Evolutionary conservation across 2,888 invertebrate species (phyloP).

Genomic region (Dermolepida albohirtum): DNA sequence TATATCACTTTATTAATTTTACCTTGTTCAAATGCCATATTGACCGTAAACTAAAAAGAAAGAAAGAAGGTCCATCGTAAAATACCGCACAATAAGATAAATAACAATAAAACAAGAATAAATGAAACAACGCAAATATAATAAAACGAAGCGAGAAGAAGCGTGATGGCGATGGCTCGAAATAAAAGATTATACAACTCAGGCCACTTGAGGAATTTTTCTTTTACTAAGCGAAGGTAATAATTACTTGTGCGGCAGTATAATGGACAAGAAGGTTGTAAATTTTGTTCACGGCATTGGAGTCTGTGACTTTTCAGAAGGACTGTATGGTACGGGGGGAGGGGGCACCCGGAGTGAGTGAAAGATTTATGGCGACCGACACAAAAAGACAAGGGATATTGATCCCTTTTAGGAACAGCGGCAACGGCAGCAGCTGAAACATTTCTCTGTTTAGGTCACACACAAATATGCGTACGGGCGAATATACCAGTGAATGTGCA

Average conservation of each 20-base stretch:
- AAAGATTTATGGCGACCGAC: constrained; percentile 40
- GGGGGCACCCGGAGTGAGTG: constrained; percentile 28
- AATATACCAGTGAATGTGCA: neutral
- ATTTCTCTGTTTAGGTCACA: constrained; percentile 14
- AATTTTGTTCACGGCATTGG: constrained; percentile 31
- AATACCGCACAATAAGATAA: no score
- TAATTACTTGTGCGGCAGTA: constrained; percentile 26
- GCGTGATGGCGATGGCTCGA: neutral
- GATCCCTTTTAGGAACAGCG: constrained; percentile 32
- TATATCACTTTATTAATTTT: no score
- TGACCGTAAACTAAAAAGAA: no score
- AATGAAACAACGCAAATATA: neutral
- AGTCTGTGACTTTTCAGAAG: constrained; percentile 11
- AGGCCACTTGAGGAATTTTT: neutral
- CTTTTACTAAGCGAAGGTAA: constrained; percentile 18
- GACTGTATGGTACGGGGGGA: neutral
- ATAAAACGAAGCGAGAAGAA: neutral
- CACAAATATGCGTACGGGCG: neutral
- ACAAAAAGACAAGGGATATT: constrained; percentile 41
- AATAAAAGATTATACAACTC: constrained; percentile 12
- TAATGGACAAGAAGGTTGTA: constrained; percentile 38
- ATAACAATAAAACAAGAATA: no score
- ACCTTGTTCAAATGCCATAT: no score
- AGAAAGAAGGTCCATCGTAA: no score
- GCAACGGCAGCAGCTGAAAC: constrained; percentile 37